Percentiles rank a stretch among this genome's conserved stretches.
These are phyloP conservation scores for Elgaria multicarinata DNA, from an alignment of 2,113 vertebrate species.

Conservation along the genomic window DNA sequence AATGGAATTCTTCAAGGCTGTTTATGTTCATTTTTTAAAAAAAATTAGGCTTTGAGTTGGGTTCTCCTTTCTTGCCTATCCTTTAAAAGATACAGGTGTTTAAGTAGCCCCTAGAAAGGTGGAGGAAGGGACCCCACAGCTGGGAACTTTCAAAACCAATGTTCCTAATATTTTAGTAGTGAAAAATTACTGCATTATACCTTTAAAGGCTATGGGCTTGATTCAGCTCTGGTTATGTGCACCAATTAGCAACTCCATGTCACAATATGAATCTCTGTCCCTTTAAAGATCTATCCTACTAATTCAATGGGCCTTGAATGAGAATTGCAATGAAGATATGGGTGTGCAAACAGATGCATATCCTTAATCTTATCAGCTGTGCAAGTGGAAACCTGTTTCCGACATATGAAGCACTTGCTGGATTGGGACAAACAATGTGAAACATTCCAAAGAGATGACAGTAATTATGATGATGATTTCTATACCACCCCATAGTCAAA, in stretches of 20 bases:
- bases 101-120: background rate
- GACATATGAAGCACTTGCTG: background rate
- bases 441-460: background rate
- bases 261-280: background rate
- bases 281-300: no score
- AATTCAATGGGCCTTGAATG: background rate
- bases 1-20: background rate
- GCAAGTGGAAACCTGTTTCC: background rate
- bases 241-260: background rate
- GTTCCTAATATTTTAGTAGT: background rate
- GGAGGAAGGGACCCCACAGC: background rate
- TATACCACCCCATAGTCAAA: no score
- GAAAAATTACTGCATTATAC: background rate
- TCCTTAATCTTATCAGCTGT: background rate
- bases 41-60: background rate
- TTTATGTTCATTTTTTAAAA: background rate
- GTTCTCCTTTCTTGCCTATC: background rate
- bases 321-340: background rate
- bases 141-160: background rate
- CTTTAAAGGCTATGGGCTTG: background rate
- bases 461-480: no score
- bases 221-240: background rate
- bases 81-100: background rate
- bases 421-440: background rate
- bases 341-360: background rate